These are phyloP conservation scores for Coptotermes formosanus DNA, from an alignment of 1,140 invertebrate genomes.

Conservation along the genomic window DNA sequence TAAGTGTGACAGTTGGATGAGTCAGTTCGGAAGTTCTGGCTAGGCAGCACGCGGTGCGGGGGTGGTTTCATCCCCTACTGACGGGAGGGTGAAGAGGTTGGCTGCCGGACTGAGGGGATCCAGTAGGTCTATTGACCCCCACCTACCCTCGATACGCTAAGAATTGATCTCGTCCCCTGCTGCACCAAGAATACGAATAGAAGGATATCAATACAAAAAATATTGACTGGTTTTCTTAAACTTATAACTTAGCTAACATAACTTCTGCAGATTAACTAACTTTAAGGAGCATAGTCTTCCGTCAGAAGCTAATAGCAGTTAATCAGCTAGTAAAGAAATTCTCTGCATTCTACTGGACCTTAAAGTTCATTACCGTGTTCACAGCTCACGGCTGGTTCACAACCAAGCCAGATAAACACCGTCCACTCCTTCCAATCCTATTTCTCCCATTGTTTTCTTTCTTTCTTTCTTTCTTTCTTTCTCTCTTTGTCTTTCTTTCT, in stretches of 20 bases:
- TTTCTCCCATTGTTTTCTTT: no score
- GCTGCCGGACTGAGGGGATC: conserved; percentile 5
- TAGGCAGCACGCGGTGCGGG: not conserved
- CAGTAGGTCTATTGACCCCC: conserved; percentile 12
- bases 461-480: no score
- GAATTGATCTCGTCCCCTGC: not conserved
- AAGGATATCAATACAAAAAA: not conserved
- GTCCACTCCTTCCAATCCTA: no score
- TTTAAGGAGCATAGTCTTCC: no score
- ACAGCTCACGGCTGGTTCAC: no score
- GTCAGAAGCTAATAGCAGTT: no score
- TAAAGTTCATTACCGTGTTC: no score
- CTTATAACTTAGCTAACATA: not conserved
- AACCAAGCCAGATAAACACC: no score
- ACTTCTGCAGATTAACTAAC: not conserved
- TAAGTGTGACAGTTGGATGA: not conserved
- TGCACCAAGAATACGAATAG: conserved; percentile 1
- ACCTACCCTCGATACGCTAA: conserved; percentile 5
- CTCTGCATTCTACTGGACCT: no score
- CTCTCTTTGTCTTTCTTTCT: no score
- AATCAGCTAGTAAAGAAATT: no score
- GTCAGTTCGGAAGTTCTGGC: conserved; percentile 13
- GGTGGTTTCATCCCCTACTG: conserved; percentile 9
- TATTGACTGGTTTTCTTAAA: not conserved
- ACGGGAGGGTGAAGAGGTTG: conserved; percentile 12